Percentiles rank a stretch among this genome's conserved stretches.
Evolutionary conservation across 2,888 invertebrate genomes (phyloP).

Genomic region (Polydrusus cervinus): DNA sequence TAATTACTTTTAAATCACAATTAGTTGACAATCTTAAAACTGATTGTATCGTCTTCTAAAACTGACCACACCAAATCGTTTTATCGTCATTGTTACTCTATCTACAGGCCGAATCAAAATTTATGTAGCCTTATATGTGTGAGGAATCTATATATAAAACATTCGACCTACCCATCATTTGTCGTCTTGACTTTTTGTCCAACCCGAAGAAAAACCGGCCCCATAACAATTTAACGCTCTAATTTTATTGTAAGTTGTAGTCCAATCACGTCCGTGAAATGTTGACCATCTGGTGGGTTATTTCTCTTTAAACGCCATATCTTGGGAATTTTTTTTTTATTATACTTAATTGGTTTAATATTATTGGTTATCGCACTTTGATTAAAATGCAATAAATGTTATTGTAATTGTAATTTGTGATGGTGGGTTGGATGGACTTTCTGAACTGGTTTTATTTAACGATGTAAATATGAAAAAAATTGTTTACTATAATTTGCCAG

Average conservation of each 20-base stretch:
- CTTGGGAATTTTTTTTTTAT: constrained; percentile 45
- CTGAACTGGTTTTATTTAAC: background rate
- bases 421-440: background rate
- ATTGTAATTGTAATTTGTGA: constrained; percentile 10
- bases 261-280: constrained; percentile 52
- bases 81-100: too few species aligned
- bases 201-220: constrained; percentile 48
- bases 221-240: constrained; percentile 55
- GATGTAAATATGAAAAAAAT: too few species aligned
- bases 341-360: constrained; percentile 34
- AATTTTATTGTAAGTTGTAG: constrained; percentile 54
- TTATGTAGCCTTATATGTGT: constrained; percentile 54
- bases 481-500: too few species aligned
- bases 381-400: constrained; percentile 21
- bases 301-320: constrained; percentile 50
- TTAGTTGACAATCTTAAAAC: too few species aligned
- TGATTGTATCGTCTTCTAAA: too few species aligned
- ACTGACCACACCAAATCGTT: too few species aligned
- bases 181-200: constrained; percentile 46
- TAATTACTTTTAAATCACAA: too few species aligned
- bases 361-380: constrained; percentile 23
- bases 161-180: constrained; percentile 47
- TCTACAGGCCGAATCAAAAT: background rate
- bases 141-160: constrained; percentile 54
- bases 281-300: constrained; percentile 50